Evolutionary conservation across 2,888 invertebrate species (phyloP), one percentile per base, ranked within the genome.

Genomic region (Pandemis cinnamomeana): DNA sequence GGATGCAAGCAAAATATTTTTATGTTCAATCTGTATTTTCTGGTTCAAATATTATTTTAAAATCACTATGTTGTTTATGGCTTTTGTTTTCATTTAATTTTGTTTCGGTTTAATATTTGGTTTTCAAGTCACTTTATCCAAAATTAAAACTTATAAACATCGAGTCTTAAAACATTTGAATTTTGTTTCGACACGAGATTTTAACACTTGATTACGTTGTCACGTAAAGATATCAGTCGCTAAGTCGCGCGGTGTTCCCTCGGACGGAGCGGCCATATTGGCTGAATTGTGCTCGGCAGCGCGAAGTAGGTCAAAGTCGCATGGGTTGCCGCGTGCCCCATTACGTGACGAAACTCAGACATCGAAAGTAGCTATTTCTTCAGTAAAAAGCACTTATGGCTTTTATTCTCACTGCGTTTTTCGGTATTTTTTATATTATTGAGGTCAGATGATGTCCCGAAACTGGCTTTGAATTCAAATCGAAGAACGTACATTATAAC

Each of bases 281-380:
- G 82, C 82, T 73, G 83, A 83, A 81, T 82, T 82, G 83, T 82
- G 63, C 80, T 83, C 84, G 83, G 82, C 80, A 81, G 78, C 80
- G 79, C 81, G 77, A 90, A 89, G 84, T 91, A 83, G 91, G 91
- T 91, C 91, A 91, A 91, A 91, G 90, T 90, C 91, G 84, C 84
- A 82, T 83, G 84, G 79, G 81, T 81, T 79, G 82, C 82, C 83
- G 83, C 82, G 82, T 83, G 85, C 82, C 82, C 83, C 81, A 85
- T 80, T 88, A 86, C 85, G 84, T 83, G 73, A 73, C 69, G 44
- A 73, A 73, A 60, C 64, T 51, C 62, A 13, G 46, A 60, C 58
- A 73, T 70, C 15, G 63, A 27, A 63, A 60, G 20, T 15, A 20
- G 20, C 20, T 55, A 53, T 13, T 55, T 20, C 60, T 61, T 13